These are phyloP conservation scores for Anolis carolinensis DNA, from an alignment of 2,113 vertebrate species.

Conservation along the genomic window DNA sequence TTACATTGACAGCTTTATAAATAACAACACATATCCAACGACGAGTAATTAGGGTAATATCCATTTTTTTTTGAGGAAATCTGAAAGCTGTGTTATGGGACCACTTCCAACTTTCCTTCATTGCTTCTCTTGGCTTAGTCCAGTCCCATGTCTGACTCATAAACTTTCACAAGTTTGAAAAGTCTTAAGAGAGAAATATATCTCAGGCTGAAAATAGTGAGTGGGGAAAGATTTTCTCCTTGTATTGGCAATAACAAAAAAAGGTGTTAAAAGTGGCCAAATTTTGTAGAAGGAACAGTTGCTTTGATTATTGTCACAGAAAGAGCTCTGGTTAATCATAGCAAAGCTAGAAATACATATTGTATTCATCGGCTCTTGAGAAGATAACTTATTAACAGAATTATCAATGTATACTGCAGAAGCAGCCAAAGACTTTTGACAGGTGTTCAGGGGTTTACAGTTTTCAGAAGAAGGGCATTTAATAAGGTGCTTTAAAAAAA, in stretches of 20 bases:
- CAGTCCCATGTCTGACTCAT: slow-evolving; percentile 23
- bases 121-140: slow-evolving; percentile 31
- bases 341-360: not conserved
- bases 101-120: slow-evolving; percentile 1
- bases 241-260: slow-evolving; percentile 17
- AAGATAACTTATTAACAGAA: not conserved
- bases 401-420: too few relatives aligned
- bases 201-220: slow-evolving; percentile 36
- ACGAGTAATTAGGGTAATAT: not conserved
- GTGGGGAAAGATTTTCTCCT: slow-evolving; percentile 8
- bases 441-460: too few relatives aligned
- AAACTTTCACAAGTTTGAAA: slow-evolving; percentile 43
- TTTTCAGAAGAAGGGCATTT: too few relatives aligned
- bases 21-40: not conserved
- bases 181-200: slow-evolving; percentile 47
- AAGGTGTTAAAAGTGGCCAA: slow-evolving; percentile 46
- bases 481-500: too few relatives aligned
- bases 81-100: slow-evolving; percentile 14
- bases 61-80: slow-evolving; percentile 11
- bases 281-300: slow-evolving; percentile 9
- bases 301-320: slow-evolving; percentile 2
- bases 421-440: too few relatives aligned
- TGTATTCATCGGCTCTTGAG: not conserved
- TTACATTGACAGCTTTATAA: too few relatives aligned
- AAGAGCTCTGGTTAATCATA: slow-evolving; percentile 29